Base-by-base conservation (phyloP, 2,113 vertebrate genomes). In the Penelope pileata region DNA sequence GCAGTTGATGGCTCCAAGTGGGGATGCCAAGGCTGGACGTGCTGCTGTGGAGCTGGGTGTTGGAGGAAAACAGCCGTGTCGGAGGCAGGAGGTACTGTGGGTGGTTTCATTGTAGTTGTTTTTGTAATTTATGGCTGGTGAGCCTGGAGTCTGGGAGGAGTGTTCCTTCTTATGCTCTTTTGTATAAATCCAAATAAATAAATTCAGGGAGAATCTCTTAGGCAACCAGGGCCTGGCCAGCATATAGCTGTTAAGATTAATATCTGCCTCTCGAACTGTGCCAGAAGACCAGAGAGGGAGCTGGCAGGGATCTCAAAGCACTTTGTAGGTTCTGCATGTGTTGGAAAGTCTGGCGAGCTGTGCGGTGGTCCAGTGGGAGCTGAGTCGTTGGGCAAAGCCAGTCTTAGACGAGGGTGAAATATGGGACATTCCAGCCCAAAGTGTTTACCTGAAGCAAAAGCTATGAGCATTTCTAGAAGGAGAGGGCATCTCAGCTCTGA, bases 151-250 rank as follows among this genome's bases (percentile, higher is more conserved):
- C 89, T 89, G 94, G 94, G 96, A 97, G 95, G 96, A 95, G 86
- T 94, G 91, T 69, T 94, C 88, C 83, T 95, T 94, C 95, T 96
- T 68, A 92, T 96, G 91, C 86, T 96, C 91, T 84, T 97, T 95
- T 97, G 94, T 95, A 91, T 97, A 96, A 97, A 92, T 93, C 92
- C 94, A 96, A 96, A 93, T 95, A 96, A 96, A 96, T 96, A 96
- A 96, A 93, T 96, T 88, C 91, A 96, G 90, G 80, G 94, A 93
- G 91, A 88, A 95, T 96, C 94, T 93, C 95, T 96, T 88, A 95
- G 95, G 90, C 94, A 96, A 95, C 95, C 88, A 81, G 73, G 82
- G 76, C 73, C 64, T 18, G 0, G 83, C 91, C 94, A 92, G 83
- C 74, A 54, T 95, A 94, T 94, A 95, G 94, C 94, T 91, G 83